Evolutionary conservation across 2,113 vertebrate species (phyloP), one percentile per base, ranked within the genome.

Genomic region (Cyphomyrus plagiostoma): DNA sequence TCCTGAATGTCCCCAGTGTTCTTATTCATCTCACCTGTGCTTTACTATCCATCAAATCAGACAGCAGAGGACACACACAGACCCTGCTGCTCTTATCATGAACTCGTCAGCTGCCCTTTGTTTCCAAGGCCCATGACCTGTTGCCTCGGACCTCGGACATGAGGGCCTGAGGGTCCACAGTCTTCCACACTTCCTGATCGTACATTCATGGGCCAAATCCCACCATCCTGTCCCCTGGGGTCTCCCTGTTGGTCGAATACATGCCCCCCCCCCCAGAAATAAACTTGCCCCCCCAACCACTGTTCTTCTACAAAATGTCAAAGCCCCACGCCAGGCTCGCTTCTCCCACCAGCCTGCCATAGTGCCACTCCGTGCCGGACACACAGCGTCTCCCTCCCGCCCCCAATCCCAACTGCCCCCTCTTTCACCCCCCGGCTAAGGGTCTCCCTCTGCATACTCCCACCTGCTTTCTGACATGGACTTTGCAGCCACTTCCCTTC

Each of bases 401-500:
- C 39, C 42, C 45, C 17, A 7, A n/a, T 21, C 82, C 82, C 35
- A 21, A 15, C 48, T 53, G 83, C 92, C 87, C 45, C 19, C 42
- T 8, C 45, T 45, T 53, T 53, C 15, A 19, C 85, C 85, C 39
- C 17, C 15, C n/a, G 0, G 26, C 85, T 23, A n/a, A 50, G 23
- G 49, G 23, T 46, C 83, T 50, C 48, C 48, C n/a, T 86, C 48
- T 86, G 1, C 84, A n/a, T 1, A 45, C 48, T 89, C 88, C 42
- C 58, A 86, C 19, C 56, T 83, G 90, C 88, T 90, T 91, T 91
- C 50, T 89, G 42, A 35, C 52, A 26, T 3, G 49, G 1, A 30
- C 86, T 89, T 2, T 11, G 74, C 46, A 87, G 45, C 82, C 66
- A 39, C 50, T 48, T 74, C 23, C 91, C 91, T 89, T 87, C 91